phyloP scores from a whole-genome alignment of 1,140 invertebrate species.

The Orchestia grillus region DNA sequence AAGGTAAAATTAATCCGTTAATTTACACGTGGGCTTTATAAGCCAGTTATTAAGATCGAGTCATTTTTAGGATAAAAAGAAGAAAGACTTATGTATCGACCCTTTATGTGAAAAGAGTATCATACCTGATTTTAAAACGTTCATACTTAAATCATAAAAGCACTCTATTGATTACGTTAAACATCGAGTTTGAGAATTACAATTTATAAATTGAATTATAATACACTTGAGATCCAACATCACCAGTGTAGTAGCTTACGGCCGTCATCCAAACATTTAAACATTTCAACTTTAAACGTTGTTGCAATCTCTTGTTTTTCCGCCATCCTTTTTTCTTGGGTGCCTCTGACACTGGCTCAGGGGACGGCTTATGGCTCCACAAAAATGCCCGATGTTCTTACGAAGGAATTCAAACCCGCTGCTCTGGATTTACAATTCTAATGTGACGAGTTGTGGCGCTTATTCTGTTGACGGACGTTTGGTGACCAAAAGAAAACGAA shows the following conservation, averaged over 20 bases:
- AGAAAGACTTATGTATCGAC: too few species aligned
- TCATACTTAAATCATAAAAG: too few species aligned
- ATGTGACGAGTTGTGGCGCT: background rate
- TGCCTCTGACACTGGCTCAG: background rate
- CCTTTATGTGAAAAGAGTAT: too few species aligned
- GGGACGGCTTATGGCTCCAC: background rate
- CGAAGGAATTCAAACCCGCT: background rate
- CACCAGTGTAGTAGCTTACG: background rate
- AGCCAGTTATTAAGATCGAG: too few species aligned
- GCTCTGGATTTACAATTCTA: background rate
- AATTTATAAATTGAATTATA: background rate
- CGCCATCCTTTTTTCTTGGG: background rate
- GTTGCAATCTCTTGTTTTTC: background rate
- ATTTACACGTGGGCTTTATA: too few species aligned
- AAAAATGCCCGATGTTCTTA: background rate
- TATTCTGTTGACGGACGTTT: background rate
- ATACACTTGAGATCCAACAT: background rate
- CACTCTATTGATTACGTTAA: too few species aligned
- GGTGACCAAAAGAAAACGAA: background rate
- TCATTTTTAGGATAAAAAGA: too few species aligned
- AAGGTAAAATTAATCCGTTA: too few species aligned
- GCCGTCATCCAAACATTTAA: too few species aligned
- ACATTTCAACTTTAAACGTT: background rate
- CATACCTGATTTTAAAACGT: too few species aligned
- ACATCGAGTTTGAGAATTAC: background rate